Base-by-base conservation (phyloP, 30 jellyfish, hydroid and myxozoan species). In the Hydractinia symbiolongicarpus region DNA sequence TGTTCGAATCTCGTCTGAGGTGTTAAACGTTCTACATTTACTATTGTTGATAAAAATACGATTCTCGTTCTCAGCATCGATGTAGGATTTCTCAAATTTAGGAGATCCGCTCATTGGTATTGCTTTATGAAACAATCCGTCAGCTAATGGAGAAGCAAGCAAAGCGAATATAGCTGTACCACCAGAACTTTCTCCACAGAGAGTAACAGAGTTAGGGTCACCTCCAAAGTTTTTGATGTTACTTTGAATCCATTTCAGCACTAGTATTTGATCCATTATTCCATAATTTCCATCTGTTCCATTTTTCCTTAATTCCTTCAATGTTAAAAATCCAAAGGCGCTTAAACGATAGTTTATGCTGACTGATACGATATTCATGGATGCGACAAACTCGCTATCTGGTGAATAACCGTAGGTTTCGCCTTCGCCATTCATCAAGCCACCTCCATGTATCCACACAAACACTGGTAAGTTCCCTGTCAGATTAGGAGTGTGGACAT, bases 401-500 rank as follows among this genome's bases (percentile, higher is more conserved):
- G 89, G 89, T 13, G 49, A 20, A 52, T 67, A 72, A 16, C 92
- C 96, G 20, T 79, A 79, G 9, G 51, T 44, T 64, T 57, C 51
- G n/a, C 84, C 88, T n/a, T 86, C 56, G 4, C 79, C 81, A 20
- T 14, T 5, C 6, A 76, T 80, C 20, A 89, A 79, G 55, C 49
- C 20, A 9, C 96, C 96, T 3, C 96, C 96, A 74, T 89, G 96
- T 9, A 89, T 78, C 90, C 90, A 89, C 53, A 89, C 95, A 60
- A 84, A 51, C 13, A 89, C 96, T 14, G 96, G 96, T 50, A 89
- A 71, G 40, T 61, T 70, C 73, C 64, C 81, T n/a, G 55, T 30
- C 5, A 89, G 11, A 4, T 10, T 7, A 4, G 95, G 96, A 1
- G 95, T 83, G 83, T 84, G 80, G 30, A 89, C 95, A 70, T 89